Percentiles rank a stretch among this genome's conserved stretches.
Conservation (phyloP, 1,140 invertebrate species). For the Drosophila jambulina region DNA sequence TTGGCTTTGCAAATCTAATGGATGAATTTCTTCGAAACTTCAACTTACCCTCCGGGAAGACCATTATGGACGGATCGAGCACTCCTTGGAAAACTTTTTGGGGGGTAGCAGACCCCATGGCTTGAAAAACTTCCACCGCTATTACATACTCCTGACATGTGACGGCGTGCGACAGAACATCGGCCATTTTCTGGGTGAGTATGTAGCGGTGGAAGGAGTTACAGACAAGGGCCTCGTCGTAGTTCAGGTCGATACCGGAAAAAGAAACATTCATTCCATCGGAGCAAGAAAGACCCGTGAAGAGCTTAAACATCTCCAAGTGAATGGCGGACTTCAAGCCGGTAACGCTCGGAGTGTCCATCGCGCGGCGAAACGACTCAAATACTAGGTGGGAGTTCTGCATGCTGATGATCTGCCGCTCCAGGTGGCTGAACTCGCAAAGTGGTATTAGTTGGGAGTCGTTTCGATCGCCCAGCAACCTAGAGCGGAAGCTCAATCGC, state of each 20-base stretch:
- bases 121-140: constrained; percentile 38
- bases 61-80: constrained; percentile 57
- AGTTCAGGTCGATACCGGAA: constrained; percentile 12
- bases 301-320: constrained; percentile 51
- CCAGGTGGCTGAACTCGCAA: constrained; percentile 40
- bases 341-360: constrained; percentile 9
- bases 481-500: constrained; percentile 55
- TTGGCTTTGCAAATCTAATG: neutral
- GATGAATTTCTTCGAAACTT: neutral
- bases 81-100: constrained; percentile 59
- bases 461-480: constrained; percentile 17
- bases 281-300: constrained; percentile 32
- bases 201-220: constrained; percentile 73
- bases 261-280: constrained; percentile 45
- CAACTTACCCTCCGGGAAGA: constrained; percentile 49
- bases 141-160: constrained; percentile 33
- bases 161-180: constrained; percentile 29
- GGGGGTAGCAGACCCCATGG: neutral
- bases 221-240: constrained; percentile 53
- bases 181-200: constrained; percentile 47
- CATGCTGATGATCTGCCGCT: constrained; percentile 12
- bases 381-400: constrained; percentile 49
- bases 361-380: constrained; percentile 50
- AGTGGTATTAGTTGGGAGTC: constrained; percentile 49
- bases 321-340: constrained; percentile 55